phyloP scores from a whole-genome alignment of 2,113 vertebrate species.

The Cyphomyrus plagiostoma region DNA sequence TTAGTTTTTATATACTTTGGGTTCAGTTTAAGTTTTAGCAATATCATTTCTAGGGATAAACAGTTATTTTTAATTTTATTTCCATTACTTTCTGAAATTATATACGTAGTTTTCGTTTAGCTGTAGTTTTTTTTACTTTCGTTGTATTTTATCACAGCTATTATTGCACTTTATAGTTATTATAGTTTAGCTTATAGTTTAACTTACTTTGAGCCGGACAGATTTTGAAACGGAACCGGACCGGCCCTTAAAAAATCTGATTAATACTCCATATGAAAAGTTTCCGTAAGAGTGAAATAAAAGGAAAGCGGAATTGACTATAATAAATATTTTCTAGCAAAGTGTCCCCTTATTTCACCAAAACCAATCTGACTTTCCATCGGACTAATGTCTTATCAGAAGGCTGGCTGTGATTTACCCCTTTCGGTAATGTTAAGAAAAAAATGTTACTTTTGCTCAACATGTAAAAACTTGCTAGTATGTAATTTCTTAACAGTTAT shows the following conservation, averaged over 20 bases:
- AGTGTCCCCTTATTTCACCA: not conserved
- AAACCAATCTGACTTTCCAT: not conserved
- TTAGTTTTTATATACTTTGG: not conserved
- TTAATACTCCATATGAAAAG: not conserved
- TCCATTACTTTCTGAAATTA: not conserved
- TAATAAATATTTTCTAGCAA: not conserved
- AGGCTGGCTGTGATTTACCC: not conserved
- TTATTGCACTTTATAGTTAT: too few relatives aligned
- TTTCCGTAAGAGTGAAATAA: not conserved
- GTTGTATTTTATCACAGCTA: not conserved
- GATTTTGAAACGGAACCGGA: not conserved
- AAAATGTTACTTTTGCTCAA: not conserved
- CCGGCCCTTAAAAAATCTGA: not conserved
- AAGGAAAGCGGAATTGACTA: not conserved
- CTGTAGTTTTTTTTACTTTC: not conserved
- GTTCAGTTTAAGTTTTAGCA: not conserved
- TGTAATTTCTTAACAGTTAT: not conserved
- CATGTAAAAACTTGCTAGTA: not conserved
- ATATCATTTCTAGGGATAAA: not conserved
- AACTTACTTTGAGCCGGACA: not conserved
- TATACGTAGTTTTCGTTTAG: not conserved
- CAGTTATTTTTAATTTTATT: not conserved
- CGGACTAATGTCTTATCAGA: not conserved
- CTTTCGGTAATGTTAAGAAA: not conserved
- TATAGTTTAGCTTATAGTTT: not conserved